Base-by-base conservation (phyloP, 2,888 invertebrate genomes). In the Hemicrepidius hirtus region DNA sequence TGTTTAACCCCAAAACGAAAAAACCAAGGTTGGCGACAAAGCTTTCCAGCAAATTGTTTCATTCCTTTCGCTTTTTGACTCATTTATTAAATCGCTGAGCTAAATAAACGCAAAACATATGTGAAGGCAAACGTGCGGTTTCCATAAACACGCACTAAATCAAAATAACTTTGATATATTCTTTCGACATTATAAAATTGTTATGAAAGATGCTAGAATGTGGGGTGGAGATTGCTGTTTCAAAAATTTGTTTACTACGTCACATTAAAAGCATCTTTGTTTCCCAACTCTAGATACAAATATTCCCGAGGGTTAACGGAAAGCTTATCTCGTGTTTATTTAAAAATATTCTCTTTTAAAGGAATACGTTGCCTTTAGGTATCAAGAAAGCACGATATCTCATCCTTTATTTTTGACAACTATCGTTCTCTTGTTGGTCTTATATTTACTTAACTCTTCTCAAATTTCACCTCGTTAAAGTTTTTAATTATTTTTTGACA, bases 101-200 rank as follows among this genome's bases (percentile, higher is more conserved):
- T 16, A 57, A 57, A 37, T 37, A 57, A 53, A 57, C 37, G 57
- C 37, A 57, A 37, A 57, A 37, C 57, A 37, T 37, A 37, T 37
- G 57, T 40, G 57, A 44, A 57, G 44, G 55, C 13, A 66, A 65
- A 65, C 50, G 53, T 66, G 66, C 16, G 44, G 44, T 57, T 46
- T 66, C 55, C 66, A 57, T 57, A 57, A 65, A 44, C 57, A 20
- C 55, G 55, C 55, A 32, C 32, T 66, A 57, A 41, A 57, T 66
- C 66, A 57, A 55, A 55, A 66, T 66, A 66, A 66, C 66, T 66
- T 44, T 57, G 66, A 66, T 66, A 57, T 66, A 66, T 66, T 66
- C 20, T 57, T 55, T 41, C 32, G 44, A 55, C 44, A 66, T 66
- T 66, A 57, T 32, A 66, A 66, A 66, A 66, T 66, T 66, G 55